phyloP scores from a whole-genome alignment of 2,888 invertebrate genomes.

The Drosophila paranaensis region DNA sequence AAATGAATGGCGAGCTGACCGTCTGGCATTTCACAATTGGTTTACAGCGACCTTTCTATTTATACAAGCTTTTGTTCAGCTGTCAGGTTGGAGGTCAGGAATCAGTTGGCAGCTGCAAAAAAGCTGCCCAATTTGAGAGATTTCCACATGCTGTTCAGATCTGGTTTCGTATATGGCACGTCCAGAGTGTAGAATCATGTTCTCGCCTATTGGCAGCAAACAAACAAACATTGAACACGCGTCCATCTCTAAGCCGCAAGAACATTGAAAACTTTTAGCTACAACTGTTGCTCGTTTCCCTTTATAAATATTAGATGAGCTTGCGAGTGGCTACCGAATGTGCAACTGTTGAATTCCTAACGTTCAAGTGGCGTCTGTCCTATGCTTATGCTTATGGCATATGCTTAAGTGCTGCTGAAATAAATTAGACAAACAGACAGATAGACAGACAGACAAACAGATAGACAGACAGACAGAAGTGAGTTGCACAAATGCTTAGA shows the following conservation, averaged over 20 bases:
- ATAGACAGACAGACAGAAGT: not conserved
- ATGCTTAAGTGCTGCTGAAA: constrained; percentile 27
- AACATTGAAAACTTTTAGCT: not conserved
- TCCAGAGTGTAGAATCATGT: constrained; percentile 4
- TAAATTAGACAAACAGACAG: constrained; percentile 9
- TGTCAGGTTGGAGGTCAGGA: not conserved
- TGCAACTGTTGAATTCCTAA: constrained; percentile 21
- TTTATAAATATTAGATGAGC: constrained; percentile 29
- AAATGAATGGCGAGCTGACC: constrained; percentile 2
- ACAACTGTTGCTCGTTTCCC: constrained; percentile 7
- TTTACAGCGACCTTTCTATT: constrained; percentile 4
- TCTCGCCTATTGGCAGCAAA: not conserved
- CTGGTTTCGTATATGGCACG: not conserved
- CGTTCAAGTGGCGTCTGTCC: not conserved
- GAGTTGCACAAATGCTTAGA: constrained; percentile 21
- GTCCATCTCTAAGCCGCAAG: constrained; percentile 4
- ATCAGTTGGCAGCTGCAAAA: not conserved
- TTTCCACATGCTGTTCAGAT: not conserved
- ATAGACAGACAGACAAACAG: not conserved
- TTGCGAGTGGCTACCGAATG: constrained; percentile 14
- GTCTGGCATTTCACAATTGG: constrained; percentile 5
- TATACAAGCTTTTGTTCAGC: not conserved
- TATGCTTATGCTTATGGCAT: not conserved
- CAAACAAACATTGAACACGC: not conserved
- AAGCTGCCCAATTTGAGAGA: not conserved